Conservation (phyloP, 2,888 invertebrate genomes). For the Nomada goodeniana region DNA sequence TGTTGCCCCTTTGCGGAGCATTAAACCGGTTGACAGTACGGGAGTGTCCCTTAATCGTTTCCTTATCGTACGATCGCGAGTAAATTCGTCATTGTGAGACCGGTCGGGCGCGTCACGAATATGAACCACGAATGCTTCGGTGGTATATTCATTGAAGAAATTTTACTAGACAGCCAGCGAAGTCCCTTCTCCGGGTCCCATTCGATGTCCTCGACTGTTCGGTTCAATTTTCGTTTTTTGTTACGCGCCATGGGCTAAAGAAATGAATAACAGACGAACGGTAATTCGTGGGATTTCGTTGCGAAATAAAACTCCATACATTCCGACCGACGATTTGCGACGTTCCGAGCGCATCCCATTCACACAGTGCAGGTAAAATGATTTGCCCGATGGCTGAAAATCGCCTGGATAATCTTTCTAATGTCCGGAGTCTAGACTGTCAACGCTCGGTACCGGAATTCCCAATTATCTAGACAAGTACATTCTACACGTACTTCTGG, state of each 20-base stretch:
- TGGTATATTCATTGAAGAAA: slow-evolving; percentile 16
- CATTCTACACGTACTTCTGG: slow-evolving; percentile 3
- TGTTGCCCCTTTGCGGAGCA: slow-evolving; percentile 21
- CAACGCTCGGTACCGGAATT: slow-evolving; percentile 24
- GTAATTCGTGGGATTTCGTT: neutral
- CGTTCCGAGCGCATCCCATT: neutral
- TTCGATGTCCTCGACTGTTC: neutral
- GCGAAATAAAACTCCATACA: neutral
- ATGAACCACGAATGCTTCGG: too few species aligned
- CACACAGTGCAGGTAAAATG: slow-evolving; percentile 24
- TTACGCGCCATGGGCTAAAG: neutral
- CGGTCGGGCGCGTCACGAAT: slow-evolving; percentile 1
- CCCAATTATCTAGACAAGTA: slow-evolving; percentile 41
- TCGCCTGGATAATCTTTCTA: slow-evolving; percentile 41
- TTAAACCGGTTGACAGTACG: slow-evolving; percentile 49
- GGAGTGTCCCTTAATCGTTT: neutral
- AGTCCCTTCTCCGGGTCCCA: slow-evolving; percentile 1
- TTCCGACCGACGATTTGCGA: neutral
- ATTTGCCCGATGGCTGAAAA: slow-evolving; percentile 35
- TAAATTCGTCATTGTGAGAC: slow-evolving; percentile 7
- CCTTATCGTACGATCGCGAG: neutral
- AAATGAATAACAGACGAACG: slow-evolving; percentile 6
- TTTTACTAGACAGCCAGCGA: neutral
- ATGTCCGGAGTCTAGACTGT: slow-evolving; percentile 16
- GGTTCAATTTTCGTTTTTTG: slow-evolving; percentile 6